phyloP scores from a whole-genome alignment of 2,113 vertebrate genomes.

The Sander vitreus region DNA sequence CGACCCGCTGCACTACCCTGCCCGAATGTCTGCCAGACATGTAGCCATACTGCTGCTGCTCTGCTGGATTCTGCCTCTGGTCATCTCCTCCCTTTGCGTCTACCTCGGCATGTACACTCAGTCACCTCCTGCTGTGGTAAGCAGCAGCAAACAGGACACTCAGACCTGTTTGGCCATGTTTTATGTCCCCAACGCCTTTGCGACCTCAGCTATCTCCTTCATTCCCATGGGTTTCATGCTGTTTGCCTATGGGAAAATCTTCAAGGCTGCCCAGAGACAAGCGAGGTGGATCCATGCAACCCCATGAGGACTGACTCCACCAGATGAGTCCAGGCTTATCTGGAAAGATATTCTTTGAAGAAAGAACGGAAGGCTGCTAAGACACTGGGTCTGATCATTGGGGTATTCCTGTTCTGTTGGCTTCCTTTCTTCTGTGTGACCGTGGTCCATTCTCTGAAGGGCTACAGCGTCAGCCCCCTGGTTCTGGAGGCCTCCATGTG shows the following conservation, averaged over 20 bases:
- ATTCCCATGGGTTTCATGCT: too few species aligned
- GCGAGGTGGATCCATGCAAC: constrained; percentile 35
- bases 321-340: too few species aligned
- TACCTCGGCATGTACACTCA: constrained; percentile 6
- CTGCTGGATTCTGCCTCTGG: constrained; percentile 45
- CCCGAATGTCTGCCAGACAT: constrained; percentile 28
- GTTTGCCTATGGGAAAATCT: background rate
- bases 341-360: constrained; percentile 6
- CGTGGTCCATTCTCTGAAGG: constrained; percentile 52
- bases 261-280: constrained; percentile 37
- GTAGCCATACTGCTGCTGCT: constrained; percentile 29
- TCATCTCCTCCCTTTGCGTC: constrained; percentile 19
- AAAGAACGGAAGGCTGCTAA: constrained; percentile 66
- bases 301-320: background rate
- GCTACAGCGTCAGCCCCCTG: constrained; percentile 34
- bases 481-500: constrained; percentile 64
- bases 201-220: background rate
- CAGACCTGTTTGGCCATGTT: constrained; percentile 8
- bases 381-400: constrained; percentile 69
- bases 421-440: constrained; percentile 69
- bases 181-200: constrained; percentile 1
- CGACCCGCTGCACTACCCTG: constrained; percentile 44
- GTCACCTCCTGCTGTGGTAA: background rate
- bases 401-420: constrained; percentile 74
- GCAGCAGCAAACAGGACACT: background rate